Percentiles rank a stretch among this genome's conserved stretches.
These are phyloP conservation scores for Petaurus breviceps DNA, from an alignment of 2,113 vertebrate species.

Conservation along the genomic window DNA sequence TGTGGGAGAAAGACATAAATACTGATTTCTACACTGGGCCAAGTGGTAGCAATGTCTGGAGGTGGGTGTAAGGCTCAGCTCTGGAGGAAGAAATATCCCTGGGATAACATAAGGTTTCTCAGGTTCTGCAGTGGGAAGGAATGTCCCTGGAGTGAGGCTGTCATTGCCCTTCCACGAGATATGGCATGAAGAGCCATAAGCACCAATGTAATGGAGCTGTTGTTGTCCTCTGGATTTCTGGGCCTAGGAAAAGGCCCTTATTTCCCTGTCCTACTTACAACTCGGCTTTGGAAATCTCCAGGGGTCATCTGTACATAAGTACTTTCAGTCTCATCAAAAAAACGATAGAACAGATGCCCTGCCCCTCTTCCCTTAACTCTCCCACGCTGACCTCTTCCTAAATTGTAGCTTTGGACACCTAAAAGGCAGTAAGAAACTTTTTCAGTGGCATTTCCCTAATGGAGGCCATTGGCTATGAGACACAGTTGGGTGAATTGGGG, in stretches of 20 bases:
- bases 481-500: slow-evolving; percentile 21
- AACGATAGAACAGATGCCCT: neutral
- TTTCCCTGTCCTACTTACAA: neutral
- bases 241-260: neutral
- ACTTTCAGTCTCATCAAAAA: neutral
- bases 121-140: neutral
- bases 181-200: neutral
- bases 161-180: neutral
- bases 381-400: slow-evolving; percentile 31
- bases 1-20: neutral
- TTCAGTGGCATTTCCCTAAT: slow-evolving; percentile 53
- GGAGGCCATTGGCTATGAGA: neutral
- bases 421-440: slow-evolving; percentile 14
- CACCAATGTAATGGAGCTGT: neutral
- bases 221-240: neutral
- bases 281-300: neutral
- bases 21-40: neutral
- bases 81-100: neutral
- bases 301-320: neutral
- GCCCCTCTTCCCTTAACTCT: neutral
- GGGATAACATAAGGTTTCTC: neutral
- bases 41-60: neutral
- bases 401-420: slow-evolving; percentile 16
- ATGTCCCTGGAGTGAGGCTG: neutral
- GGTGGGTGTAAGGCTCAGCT: neutral